phyloP scores from a whole-genome alignment of 2,888 invertebrate genomes.

The Plusia festucae region DNA sequence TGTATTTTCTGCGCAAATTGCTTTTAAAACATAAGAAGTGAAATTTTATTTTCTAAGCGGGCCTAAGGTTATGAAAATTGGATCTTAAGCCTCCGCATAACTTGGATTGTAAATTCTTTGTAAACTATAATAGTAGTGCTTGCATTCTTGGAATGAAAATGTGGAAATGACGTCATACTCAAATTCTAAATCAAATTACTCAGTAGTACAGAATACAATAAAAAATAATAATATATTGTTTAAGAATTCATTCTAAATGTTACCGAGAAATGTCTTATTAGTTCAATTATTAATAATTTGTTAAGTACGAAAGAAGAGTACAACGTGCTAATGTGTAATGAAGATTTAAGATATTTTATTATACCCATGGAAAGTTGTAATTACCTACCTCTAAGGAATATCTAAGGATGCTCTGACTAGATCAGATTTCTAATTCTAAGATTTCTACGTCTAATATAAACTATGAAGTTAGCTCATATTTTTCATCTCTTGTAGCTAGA shows the following conservation, averaged over 20 bases:
- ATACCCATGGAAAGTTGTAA: slow-evolving; percentile 42
- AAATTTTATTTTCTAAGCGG: neutral
- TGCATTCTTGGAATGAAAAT: neutral
- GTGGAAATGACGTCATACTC: neutral
- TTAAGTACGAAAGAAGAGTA: slow-evolving; percentile 31
- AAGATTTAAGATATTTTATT: slow-evolving; percentile 36
- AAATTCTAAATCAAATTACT: neutral
- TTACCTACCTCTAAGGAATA: slow-evolving; percentile 41
- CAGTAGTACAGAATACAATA: slow-evolving; percentile 12
- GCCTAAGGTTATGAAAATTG: slow-evolving; percentile 13
- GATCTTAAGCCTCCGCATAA: slow-evolving; percentile 3
- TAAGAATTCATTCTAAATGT: slow-evolving; percentile 39
- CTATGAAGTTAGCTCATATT: slow-evolving; percentile 47
- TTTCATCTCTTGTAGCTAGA: slow-evolving; percentile 42
- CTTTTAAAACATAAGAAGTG: too few relatives aligned
- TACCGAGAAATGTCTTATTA: slow-evolving; percentile 61
- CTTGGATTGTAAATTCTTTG: slow-evolving; percentile 11
- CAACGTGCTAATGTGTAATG: slow-evolving; percentile 38
- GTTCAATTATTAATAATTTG: slow-evolving; percentile 52
- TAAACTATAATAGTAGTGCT: neutral
- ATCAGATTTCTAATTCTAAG: slow-evolving; percentile 64
- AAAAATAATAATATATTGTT: slow-evolving; percentile 29
- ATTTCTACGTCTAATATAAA: slow-evolving; percentile 52
- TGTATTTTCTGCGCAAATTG: slow-evolving; percentile 9
- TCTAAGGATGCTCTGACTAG: slow-evolving; percentile 70